Evolutionary conservation across 2,113 vertebrate species (phyloP), one percentile per base, ranked within the genome.

Genomic region (Anhinga rufa): DNA sequence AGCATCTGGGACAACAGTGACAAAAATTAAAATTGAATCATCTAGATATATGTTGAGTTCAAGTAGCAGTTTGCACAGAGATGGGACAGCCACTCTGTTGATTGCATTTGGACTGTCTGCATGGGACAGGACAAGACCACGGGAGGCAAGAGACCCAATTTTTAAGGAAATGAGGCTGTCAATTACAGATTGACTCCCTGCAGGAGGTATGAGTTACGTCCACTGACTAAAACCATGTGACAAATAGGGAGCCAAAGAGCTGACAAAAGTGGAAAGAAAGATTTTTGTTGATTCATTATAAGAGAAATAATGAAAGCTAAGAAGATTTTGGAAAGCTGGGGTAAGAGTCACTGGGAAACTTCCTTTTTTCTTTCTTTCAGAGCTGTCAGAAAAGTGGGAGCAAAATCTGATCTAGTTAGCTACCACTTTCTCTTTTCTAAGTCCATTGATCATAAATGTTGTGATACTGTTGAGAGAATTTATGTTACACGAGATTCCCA

Each of bases 181-280:
- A 92, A 89, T 94, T 88, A 94, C 88, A 94, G 92, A 79, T 40
- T 92, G 69, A 89, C 49, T 82, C 88, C 26, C 74, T 87, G 75
- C 74, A 90, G 92, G 92, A 91, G 91, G 92, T 74, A 87, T 82
- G 55, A 92, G 32, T 95, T 96, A 89, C 74, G 85, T 95, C 46
- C 92, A 93, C 29, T 85, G 86, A 89, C 69, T 93, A 84, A 94
- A 93, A 87, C 29, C 74, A 88, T 2, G 1, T 93, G 94, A 93
- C 79, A 32, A 58, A 75, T 26, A 60, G 29, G 48, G n/a, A 95
- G 91, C 91, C 95, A 96, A 90, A 60, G 29, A 93, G 68, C 88
- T 93, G 86, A 82, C 68, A 92, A 29, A 82, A 92, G 78, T 92
- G 66, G 57, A 80, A 94, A 69, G 57, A 94, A 65, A 52, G 7